These are phyloP conservation scores for Campoplex capitator DNA, from an alignment of 2,888 invertebrate species.

Conservation along the genomic window DNA sequence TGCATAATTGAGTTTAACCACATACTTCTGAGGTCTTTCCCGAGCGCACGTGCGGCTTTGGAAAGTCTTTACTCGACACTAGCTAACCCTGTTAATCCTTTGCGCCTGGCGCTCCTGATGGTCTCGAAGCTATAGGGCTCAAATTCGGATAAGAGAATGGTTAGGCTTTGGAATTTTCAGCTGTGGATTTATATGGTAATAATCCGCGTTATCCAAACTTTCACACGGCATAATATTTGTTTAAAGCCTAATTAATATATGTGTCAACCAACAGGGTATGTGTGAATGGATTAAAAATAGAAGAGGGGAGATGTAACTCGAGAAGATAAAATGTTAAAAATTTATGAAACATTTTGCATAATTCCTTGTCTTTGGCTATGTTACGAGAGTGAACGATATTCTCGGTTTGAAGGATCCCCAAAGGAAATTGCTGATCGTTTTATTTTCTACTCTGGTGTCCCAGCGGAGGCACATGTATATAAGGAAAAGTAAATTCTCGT, in stretches of 20 bases:
- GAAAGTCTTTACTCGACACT: not conserved
- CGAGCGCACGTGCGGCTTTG: not conserved
- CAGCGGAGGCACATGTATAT: constrained; percentile 19
- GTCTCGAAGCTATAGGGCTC: not conserved
- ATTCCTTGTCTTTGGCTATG: constrained; percentile 6
- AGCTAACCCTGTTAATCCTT: not conserved
- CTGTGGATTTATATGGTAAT: not conserved
- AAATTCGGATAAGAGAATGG: not conserved
- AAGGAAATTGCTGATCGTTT: constrained; percentile 46
- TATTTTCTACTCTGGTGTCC: constrained; percentile 31
- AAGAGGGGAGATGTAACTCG: not conserved
- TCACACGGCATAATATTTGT: not conserved
- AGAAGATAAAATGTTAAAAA: not conserved
- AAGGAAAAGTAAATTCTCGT: constrained; percentile 67
- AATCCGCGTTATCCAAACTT: not conserved
- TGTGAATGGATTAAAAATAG: not conserved
- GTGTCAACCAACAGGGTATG: not conserved
- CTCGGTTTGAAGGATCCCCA: constrained; percentile 29
- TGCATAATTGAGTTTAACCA: too few species aligned
- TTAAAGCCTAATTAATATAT: too few species aligned
- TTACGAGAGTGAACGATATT: constrained; percentile 63
- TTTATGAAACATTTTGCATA: constrained; percentile 7
- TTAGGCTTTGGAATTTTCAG: not conserved
- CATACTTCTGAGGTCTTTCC: not conserved
- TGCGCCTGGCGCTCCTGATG: not conserved